Evolutionary conservation across 2,113 vertebrate species (phyloP).

Genomic region (Mirounga angustirostris): DNA sequence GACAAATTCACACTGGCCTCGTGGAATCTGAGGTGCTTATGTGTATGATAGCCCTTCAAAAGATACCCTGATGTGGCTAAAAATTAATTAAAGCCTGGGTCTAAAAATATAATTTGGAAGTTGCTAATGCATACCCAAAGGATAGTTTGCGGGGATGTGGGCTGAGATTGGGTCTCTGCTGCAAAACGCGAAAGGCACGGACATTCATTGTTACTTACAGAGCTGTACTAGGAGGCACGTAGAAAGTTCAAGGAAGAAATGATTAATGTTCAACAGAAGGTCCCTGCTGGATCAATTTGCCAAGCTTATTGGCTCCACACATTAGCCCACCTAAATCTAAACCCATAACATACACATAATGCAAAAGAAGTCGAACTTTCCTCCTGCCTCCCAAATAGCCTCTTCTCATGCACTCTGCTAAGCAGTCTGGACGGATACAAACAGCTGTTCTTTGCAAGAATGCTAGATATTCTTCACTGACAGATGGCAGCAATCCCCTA

Average conservation of each 20-base stretch:
- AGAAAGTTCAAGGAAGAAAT: slow-evolving; percentile 60
- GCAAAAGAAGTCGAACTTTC: slow-evolving; percentile 42
- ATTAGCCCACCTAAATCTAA: slow-evolving; percentile 59
- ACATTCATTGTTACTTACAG: background rate
- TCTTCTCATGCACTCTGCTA: slow-evolving; percentile 54
- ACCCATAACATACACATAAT: background rate
- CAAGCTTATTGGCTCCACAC: slow-evolving; percentile 39
- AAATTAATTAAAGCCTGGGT: background rate
- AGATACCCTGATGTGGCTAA: background rate
- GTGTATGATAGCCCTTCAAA: background rate
- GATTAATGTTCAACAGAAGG: slow-evolving; percentile 73
- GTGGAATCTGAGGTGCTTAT: background rate
- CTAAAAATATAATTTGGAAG: background rate
- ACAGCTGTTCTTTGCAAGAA: slow-evolving; percentile 76
- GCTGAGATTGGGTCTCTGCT: background rate
- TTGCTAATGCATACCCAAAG: background rate
- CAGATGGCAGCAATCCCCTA: slow-evolving; percentile 76
- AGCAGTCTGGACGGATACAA: slow-evolving; percentile 67
- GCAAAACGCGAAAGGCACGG: background rate
- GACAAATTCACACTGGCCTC: background rate
- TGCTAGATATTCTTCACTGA: slow-evolving; percentile 58
- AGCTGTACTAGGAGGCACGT: background rate
- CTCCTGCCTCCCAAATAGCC: slow-evolving; percentile 71
- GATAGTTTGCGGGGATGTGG: background rate
- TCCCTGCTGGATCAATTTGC: slow-evolving; percentile 20